Conservation (phyloP, 2,113 vertebrate genomes). For the Phaethon lepturus region DNA sequence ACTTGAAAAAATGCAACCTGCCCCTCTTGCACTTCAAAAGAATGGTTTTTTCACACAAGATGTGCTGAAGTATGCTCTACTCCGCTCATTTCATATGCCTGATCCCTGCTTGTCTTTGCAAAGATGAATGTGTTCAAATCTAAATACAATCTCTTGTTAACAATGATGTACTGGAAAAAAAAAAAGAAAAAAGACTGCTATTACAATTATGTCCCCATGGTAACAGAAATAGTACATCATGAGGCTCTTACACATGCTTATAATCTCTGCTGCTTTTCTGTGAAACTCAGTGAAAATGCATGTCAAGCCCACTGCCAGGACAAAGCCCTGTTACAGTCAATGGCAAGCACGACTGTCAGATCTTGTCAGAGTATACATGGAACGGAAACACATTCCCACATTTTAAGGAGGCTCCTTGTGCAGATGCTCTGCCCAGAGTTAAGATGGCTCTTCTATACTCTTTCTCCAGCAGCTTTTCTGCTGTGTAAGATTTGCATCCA, state of each 20-base stretch:
- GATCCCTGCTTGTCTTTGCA: background rate
- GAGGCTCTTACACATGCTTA: background rate
- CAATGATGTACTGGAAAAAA: background rate
- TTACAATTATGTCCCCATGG: slow-evolving; percentile 36
- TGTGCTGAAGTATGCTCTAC: background rate
- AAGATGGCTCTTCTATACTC: background rate
- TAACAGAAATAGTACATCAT: slow-evolving; percentile 10
- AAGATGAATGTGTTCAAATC: background rate
- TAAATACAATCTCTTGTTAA: slow-evolving; percentile 25
- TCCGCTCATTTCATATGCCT: background rate
- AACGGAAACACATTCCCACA: background rate
- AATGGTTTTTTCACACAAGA: background rate
- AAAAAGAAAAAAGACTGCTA: background rate
- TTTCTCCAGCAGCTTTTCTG: background rate
- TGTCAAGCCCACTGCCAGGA: background rate
- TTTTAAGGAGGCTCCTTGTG: background rate
- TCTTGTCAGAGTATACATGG: background rate
- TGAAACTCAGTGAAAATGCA: background rate
- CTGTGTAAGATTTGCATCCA: background rate
- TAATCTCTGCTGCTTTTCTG: background rate
- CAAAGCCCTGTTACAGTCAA: background rate
- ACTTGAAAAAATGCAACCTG: background rate
- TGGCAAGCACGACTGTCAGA: background rate
- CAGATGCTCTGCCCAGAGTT: background rate
- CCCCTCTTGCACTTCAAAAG: background rate